phyloP scores from a whole-genome alignment of 2,797 vertebrate genomes.

The Xyrichtys novacula region DNA sequence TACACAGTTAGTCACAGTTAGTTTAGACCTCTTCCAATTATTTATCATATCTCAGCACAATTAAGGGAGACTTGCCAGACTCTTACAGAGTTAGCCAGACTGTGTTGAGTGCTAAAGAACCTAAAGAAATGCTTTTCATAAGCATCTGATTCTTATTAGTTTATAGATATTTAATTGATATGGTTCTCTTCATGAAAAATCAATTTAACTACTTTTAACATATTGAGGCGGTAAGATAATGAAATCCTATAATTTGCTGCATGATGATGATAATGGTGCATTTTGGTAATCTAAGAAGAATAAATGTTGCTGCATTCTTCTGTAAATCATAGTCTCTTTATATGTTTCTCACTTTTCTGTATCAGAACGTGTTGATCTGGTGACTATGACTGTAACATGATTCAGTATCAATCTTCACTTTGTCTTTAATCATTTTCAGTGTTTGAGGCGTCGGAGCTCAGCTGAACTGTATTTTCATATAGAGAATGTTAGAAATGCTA shows the following conservation, averaged over 20 bases:
- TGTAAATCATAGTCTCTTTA: not conserved
- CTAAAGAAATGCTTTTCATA: not conserved
- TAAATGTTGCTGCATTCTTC: slow-evolving; percentile 12
- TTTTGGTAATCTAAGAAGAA: slow-evolving; percentile 26
- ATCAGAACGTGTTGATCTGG: not conserved
- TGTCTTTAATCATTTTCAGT: slow-evolving; percentile 63
- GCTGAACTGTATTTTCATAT: slow-evolving; percentile 40
- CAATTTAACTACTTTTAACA: not conserved
- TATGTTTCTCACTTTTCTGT: not conserved
- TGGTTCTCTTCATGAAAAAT: slow-evolving; percentile 11
- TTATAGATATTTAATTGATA: slow-evolving; percentile 19
- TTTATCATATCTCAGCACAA: not conserved
- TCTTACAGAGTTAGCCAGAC: slow-evolving; percentile 41
- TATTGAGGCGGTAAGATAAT: not conserved
- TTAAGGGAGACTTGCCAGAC: slow-evolving; percentile 61
- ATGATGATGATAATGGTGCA: slow-evolving; percentile 31
- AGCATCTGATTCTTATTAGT: not conserved
- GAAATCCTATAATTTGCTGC: slow-evolving; percentile 20
- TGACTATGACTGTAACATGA: slow-evolving; percentile 10
- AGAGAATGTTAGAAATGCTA: slow-evolving; percentile 20
- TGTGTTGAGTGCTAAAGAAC: slow-evolving; percentile 35
- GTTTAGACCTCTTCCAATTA: not conserved
- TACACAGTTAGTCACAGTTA: not conserved
- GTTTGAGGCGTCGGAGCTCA: slow-evolving; percentile 50
- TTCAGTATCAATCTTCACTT: not conserved